phyloP scores from a whole-genome alignment of 2,797 vertebrate species.

The Acrossocheilus fasciatus region DNA sequence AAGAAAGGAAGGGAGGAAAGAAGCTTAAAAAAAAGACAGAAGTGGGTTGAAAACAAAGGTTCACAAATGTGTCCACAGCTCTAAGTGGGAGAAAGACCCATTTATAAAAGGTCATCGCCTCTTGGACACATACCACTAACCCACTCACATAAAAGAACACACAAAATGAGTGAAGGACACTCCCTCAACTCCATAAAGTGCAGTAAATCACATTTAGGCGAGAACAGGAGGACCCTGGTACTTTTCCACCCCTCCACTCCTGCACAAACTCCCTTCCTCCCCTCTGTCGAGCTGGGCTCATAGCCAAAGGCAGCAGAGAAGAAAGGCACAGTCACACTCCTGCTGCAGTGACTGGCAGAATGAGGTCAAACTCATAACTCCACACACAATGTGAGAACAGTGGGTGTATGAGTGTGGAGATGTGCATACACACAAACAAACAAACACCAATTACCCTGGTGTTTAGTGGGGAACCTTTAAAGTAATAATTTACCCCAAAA shows the following conservation, averaged over 20 bases:
- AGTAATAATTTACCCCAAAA: background rate
- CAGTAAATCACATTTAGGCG: constrained; percentile 43
- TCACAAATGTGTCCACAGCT: constrained; percentile 2
- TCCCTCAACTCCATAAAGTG: constrained; percentile 4
- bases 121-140: background rate
- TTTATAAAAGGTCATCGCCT: constrained; percentile 8
- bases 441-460: constrained; percentile 12
- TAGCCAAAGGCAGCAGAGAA: constrained; percentile 63
- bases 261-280: constrained; percentile 55
- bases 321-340: constrained; percentile 63
- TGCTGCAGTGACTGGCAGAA: constrained; percentile 55
- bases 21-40: background rate
- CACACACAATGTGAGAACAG: constrained; percentile 7
- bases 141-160: constrained; percentile 20
- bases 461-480: background rate
- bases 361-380: constrained; percentile 43
- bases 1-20: background rate
- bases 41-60: background rate
- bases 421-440: constrained; percentile 19
- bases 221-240: constrained; percentile 59
- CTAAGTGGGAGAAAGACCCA: background rate
- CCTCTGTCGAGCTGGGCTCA: constrained; percentile 61
- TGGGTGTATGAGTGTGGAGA: background rate
- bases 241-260: constrained; percentile 78
- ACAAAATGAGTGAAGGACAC: constrained; percentile 24